Base-by-base conservation (phyloP, 2,888 invertebrate species). In the Coelinius sp. region DNA sequence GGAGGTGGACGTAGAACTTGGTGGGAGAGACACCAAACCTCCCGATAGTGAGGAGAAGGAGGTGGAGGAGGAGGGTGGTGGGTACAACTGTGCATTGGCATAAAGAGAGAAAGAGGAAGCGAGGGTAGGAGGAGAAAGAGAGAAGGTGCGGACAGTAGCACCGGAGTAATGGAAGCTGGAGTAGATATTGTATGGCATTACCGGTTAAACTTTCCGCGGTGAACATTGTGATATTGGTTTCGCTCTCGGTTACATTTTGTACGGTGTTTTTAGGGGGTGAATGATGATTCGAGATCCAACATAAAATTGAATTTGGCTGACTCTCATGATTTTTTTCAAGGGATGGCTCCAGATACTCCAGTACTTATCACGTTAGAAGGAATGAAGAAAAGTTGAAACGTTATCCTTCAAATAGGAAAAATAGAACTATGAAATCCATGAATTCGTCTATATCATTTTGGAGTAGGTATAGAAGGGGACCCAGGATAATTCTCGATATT, bases 181-280 rank as follows among this genome's bases (percentile, higher is more conserved):
- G 86, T 83, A 84, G 85, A 86, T 85, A 85, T 85, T 84, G 84
- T 84, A 84, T 83, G 85, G 85, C 82, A 86, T 86, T 86, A 86
- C 86, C 77, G 82, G 83, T 80, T 83, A 53, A 85, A 86, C 85
- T 85, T 86, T 84, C 80, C 80, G 80, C 80, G 79, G 81, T 78
- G 81, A 85, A 84, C 86, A 86, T 84, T 82, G 85, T 84, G 80
- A 86, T 86, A 86, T 86, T 86, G 85, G 86, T 85, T 86, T 85
- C 83, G 80, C 80, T 79, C 76, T 74, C 75, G 68, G 73, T 64
- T 64, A 22, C 69, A 75, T 76, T 76, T 77, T 79, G 75, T 24
- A 22, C 4, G n/a, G n/a, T 1, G 4, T 25, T 69, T 56, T 63
- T 52, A 41, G 70, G 68, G 52, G 71, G 66, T 59, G 46, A 68